A percentile compares a stretch with the other conserved stretches of the same genome.
phyloP scores from a whole-genome alignment of 2,888 invertebrate species.

The Himalopsyche japonica region DNA sequence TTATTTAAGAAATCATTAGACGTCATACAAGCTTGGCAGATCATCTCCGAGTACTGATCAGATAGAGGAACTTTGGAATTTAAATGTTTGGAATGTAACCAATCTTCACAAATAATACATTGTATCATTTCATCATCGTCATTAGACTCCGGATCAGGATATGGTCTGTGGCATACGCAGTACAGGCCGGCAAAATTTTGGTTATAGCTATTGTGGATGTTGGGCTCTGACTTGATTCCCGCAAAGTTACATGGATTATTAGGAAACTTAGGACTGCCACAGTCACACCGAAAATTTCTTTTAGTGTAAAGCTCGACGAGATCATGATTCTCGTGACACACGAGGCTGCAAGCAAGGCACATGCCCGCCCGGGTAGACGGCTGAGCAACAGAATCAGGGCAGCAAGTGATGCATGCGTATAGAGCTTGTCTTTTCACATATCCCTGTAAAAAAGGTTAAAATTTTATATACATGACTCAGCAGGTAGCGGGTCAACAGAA shows the following conservation, averaged over 20 bases:
- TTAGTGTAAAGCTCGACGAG: slow-evolving; percentile 96
- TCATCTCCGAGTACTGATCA: slow-evolving; percentile 77
- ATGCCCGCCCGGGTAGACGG: slow-evolving; percentile 74
- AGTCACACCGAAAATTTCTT: slow-evolving; percentile 93
- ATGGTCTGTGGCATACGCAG: slow-evolving; percentile 89
- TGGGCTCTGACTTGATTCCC: slow-evolving; percentile 65
- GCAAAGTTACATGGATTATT: slow-evolving; percentile 70
- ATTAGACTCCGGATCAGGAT: slow-evolving; percentile 86
- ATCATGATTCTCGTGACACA: slow-evolving; percentile 95
- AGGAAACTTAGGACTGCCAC: slow-evolving; percentile 82
- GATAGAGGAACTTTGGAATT: slow-evolving; percentile 62
- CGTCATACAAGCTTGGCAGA: slow-evolving; percentile 79
- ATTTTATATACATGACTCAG: too few species aligned
- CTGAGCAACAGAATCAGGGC: slow-evolving; percentile 65
- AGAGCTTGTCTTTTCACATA: slow-evolving; percentile 91
- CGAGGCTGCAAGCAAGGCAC: slow-evolving; percentile 91
- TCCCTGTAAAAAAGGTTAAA: slow-evolving; percentile 81
- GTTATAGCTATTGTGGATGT: slow-evolving; percentile 71
- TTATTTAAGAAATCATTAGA: slow-evolving; percentile 73
- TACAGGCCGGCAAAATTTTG: slow-evolving; percentile 94
- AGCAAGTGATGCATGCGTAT: slow-evolving; percentile 93
- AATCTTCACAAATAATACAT: slow-evolving; percentile 95
- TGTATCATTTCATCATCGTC: slow-evolving; percentile 93
- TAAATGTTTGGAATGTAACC: slow-evolving; percentile 87
- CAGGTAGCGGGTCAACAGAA: too few species aligned